Base-by-base conservation (phyloP, 2,113 vertebrate species). In the Scartelaos histophorus region DNA sequence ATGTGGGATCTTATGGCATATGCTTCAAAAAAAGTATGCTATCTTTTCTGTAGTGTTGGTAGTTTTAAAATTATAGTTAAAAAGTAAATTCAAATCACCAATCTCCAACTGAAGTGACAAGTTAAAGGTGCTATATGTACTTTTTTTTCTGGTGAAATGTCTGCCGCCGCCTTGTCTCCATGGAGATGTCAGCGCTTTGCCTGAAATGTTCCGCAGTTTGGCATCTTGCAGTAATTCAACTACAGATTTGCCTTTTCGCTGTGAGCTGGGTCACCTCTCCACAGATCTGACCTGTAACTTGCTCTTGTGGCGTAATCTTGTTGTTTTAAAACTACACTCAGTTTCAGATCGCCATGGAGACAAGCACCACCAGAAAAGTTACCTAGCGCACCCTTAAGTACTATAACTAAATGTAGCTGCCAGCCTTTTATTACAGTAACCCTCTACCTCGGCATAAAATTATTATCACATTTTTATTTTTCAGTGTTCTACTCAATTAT, bases 381-480 rank as follows among this genome's bases (percentile, higher is more conserved):
- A n/a, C 19, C n/a, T 54, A 54, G 54, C 19, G 38, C 56, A 49
- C 61, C 21, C 43, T 0, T 35, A 45, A 17, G 65, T 53, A 58
- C 29, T 67, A 2, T 29, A 53, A 43, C 34, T 34, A n/a, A 61
- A 58, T 34, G 38, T 57, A 51, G 6, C 24, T 69, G n/a, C 25
- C 73, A 76, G 77, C 81, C 77, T 81, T 83, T 56, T 53, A 10
- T 76, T 69, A 49, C 7, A 10, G 25, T 72, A 75, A 16, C 46
- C 77, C 79, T 78, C 84, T 70, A 81, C 82, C 82, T 90, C 83
- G 81, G 65, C 53, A 29, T 60, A 22, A 67, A 29, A 21, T 10
- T 21, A n/a, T 66, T 13, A 13, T 62, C 6, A 22, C 60, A 7
- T 70, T 65, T 67, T 3, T 6, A 22, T 12, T 66, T 45, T 17